phyloP scores from a whole-genome alignment of 1,140 invertebrate species.

The Drosophila arizonae region DNA sequence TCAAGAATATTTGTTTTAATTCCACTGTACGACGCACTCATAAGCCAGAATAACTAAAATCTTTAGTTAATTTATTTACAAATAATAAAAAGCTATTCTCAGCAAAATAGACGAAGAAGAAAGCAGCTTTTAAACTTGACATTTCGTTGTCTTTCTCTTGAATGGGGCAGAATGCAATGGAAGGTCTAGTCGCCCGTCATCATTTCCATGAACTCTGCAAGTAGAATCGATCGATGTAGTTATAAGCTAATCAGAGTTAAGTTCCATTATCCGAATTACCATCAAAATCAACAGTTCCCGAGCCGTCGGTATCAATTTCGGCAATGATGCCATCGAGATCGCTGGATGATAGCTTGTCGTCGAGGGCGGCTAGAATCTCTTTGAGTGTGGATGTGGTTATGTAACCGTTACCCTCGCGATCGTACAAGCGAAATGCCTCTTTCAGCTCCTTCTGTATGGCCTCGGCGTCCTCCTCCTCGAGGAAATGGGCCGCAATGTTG shows the following conservation, averaged over 20 bases:
- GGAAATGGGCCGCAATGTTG: slow-evolving; percentile 93
- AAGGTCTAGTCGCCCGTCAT: slow-evolving; percentile 89
- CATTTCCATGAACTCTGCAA: slow-evolving; percentile 92
- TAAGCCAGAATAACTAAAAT: slow-evolving; percentile 59
- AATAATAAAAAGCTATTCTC: slow-evolving; percentile 76
- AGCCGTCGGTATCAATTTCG: slow-evolving; percentile 97
- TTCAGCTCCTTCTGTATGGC: slow-evolving; percentile 97
- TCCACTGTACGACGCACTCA: slow-evolving; percentile 16
- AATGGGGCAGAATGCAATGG: slow-evolving; percentile 1
- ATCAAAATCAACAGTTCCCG: slow-evolving; percentile 95
- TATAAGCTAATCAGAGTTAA: background rate
- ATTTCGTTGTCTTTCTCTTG: background rate
- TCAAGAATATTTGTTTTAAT: slow-evolving; percentile 10
- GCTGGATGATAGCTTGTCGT: slow-evolving; percentile 93
- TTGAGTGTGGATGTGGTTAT: slow-evolving; percentile 94
- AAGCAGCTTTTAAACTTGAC: slow-evolving; percentile 2
- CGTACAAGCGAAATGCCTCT: slow-evolving; percentile 93
- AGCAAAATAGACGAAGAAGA: slow-evolving; percentile 50
- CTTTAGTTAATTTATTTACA: slow-evolving; percentile 79
- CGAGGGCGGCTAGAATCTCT: slow-evolving; percentile 94
- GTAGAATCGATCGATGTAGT: slow-evolving; percentile 39
- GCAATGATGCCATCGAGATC: slow-evolving; percentile 95
- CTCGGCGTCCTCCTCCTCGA: slow-evolving; percentile 95
- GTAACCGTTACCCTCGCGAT: slow-evolving; percentile 94
- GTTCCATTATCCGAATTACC: slow-evolving; percentile 83